Evolutionary conservation across 2,113 vertebrate species (phyloP).

Genomic region (Serinus canaria): DNA sequence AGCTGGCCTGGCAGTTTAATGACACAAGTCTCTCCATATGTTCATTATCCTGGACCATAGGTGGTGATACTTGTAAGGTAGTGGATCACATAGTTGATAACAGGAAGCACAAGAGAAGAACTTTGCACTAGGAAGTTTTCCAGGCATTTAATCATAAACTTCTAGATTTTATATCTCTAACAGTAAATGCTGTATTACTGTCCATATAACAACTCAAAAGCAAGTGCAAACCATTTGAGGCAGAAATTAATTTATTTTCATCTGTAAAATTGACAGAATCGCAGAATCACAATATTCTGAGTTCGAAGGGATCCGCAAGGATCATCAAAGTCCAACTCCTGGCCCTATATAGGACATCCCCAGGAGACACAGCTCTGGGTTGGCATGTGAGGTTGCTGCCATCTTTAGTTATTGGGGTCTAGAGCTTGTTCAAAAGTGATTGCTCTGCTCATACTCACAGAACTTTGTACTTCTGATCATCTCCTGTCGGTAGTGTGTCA

Average conservation of each 20-base stretch:
- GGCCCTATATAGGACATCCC: background rate
- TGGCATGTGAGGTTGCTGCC: background rate
- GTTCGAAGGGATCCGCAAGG: rapidly evolving
- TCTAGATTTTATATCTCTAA: background rate
- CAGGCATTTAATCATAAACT: background rate
- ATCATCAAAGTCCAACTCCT: background rate
- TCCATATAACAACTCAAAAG: background rate
- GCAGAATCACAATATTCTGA: background rate
- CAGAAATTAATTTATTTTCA: background rate
- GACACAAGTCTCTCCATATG: background rate
- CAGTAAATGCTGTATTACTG: background rate
- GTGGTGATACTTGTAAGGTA: background rate
- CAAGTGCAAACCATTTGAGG: background rate
- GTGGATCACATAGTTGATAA: background rate
- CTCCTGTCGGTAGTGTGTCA: background rate
- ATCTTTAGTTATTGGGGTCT: background rate
- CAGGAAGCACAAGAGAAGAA: background rate
- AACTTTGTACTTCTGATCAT: background rate
- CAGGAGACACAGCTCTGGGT: background rate
- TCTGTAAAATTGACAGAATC: background rate
- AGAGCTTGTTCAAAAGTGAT: background rate
- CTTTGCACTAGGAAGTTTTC: background rate
- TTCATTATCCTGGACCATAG: background rate
- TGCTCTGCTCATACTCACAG: background rate
- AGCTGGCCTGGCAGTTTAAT: background rate